phyloP scores from a whole-genome alignment of 2,888 invertebrate species.

The Drosophila trichaetosa region DNA sequence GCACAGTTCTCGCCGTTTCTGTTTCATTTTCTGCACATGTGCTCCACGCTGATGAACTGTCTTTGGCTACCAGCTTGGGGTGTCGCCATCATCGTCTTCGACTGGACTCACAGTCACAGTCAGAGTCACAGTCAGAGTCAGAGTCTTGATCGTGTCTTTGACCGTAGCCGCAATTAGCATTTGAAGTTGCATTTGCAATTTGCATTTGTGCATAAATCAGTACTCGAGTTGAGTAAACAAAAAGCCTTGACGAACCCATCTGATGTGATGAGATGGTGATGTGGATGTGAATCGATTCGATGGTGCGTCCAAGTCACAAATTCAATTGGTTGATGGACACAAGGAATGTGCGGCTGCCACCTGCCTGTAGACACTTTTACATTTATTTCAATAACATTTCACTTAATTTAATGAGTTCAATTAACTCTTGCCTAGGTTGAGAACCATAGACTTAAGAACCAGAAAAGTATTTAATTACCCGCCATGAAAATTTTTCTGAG shows the following conservation, averaged over 20 bases:
- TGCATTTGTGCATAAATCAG: conserved; percentile 75
- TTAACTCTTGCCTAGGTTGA: not conserved
- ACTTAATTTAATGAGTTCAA: not conserved
- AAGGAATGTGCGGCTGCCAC: conserved; percentile 31
- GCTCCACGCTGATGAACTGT: conserved; percentile 74
- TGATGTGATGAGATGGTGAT: not conserved
- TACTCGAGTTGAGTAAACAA: conserved; percentile 24
- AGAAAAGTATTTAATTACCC: too few relatives aligned
- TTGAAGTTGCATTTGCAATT: conserved; percentile 77
- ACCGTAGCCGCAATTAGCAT: conserved; percentile 78
- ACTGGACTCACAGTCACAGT: not conserved
- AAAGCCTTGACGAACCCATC: conserved; percentile 39
- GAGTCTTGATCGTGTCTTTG: conserved; percentile 68
- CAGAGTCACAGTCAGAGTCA: conserved; percentile 4
- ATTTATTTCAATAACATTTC: conserved; percentile 21
- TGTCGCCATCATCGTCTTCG: conserved; percentile 17
- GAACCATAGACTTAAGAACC: too few relatives aligned
- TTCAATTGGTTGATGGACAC: conserved; percentile 20
- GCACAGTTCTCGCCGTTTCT: conserved; percentile 16
- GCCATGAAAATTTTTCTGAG: not conserved
- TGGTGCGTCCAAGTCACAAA: conserved; percentile 13
- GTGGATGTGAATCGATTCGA: conserved; percentile 5
- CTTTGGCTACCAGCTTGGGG: conserved; percentile 39
- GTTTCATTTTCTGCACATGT: conserved; percentile 35
- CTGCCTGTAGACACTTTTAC: conserved; percentile 49